Evolutionary conservation across 1,140 invertebrate genomes (phyloP), one percentile per base, ranked within the genome.

Genomic region (Pantala flavescens): DNA sequence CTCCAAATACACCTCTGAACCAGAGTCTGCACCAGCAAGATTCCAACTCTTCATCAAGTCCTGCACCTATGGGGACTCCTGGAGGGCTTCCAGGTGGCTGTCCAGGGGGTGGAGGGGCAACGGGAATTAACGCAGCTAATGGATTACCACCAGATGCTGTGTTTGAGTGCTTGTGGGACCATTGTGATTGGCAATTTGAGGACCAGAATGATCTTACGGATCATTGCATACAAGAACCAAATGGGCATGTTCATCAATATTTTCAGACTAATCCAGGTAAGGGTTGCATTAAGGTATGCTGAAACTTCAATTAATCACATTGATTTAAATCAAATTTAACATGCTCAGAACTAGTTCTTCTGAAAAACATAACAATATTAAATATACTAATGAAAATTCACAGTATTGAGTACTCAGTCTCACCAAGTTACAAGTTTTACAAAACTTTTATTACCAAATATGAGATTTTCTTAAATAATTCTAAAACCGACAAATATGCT

Each of bases 121-220:
- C 55, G 7, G 43, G 73, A 9, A 55, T 10, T 14, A 74, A 74
- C 43, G 43, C 19, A 9, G n/a, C 23, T 21, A 74, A 23, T 49
- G 79, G 77, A 43, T 78, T 78, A 28, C 77, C 78, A 28, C 75
- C 77, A 0, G 83, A 87, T 71, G 81, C 88, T 78, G 89, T 95
- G 7, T 97, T 89, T 80, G 93, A 96, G 79, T 98, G 96, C 79
- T 87, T 89, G 36, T 98, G 95, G 95, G 93, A 95, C 78, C 91
- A 88, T 73, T 98, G 96, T 81, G 95, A 98, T 81, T 94, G 85
- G 82, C 95, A 97, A 83, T 98, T 97, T 81, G 96, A 98, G 81
- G 94, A 96, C 77, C 85, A 93, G 72, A 80, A 87, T 0, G 96
- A 97, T 82, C 93, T 95, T 77, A 89, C 93, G 77, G 95, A 98